Conservation (phyloP, 1,140 invertebrate species). For the honey bee (Apis mellifera) region DNA sequence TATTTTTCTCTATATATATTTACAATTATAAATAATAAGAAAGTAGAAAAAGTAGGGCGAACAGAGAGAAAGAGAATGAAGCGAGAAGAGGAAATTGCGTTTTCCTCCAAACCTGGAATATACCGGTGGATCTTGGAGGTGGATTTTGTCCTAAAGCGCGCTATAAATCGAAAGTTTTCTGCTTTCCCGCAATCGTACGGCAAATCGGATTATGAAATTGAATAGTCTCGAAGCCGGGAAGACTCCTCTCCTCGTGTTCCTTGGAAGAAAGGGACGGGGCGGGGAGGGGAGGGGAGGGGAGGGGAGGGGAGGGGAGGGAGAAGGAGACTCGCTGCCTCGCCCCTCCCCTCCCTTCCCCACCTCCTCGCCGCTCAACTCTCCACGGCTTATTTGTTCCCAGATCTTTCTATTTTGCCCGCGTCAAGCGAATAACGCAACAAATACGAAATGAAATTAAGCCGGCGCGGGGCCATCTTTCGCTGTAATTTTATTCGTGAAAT, state of each 20-base stretch:
- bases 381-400: constrained; percentile 18
- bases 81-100: constrained; percentile 49
- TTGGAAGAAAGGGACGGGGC: too few relatives aligned
- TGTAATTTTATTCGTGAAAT: constrained; percentile 12
- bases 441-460: constrained; percentile 8
- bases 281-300: too few relatives aligned
- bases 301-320: not conserved
- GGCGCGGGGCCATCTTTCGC: not conserved
- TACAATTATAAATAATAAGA: constrained; percentile 37
- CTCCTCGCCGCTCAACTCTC: too few relatives aligned
- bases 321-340: not conserved
- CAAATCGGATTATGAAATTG: constrained; percentile 72
- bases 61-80: not conserved
- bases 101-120: constrained; percentile 24
- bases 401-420: not conserved
- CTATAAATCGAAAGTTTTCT: constrained; percentile 69
- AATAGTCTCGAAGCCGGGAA: constrained; percentile 59
- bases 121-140: constrained; percentile 34
- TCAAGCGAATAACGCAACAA: constrained; percentile 14
- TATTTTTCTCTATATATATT: constrained; percentile 36
- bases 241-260: too few relatives aligned
- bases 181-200: constrained; percentile 61
- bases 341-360: too few relatives aligned
- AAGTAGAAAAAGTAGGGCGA: not conserved
- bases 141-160: constrained; percentile 63